Base-by-base conservation (phyloP, 2,113 vertebrate species). In the Rafetus swinhoei region DNA sequence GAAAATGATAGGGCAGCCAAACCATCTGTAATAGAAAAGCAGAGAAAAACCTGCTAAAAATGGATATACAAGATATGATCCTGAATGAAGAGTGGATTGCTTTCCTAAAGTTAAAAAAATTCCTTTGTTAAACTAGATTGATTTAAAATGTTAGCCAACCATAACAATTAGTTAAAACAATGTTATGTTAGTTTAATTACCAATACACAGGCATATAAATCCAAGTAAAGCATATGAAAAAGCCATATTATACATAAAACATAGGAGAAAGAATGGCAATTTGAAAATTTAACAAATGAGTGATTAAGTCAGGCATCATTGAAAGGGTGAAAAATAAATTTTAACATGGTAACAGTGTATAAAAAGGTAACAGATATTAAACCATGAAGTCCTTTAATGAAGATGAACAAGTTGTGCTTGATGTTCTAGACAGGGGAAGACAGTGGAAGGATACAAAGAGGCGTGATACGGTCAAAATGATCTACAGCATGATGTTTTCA, bases 1-100 rank as follows among this genome's bases (percentile, higher is more conserved):
- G 99, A 99, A 98, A 99, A 99, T 14, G 99, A 99, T 94, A 99
- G 97, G 25, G 99, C 99, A 87, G 98, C 98, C 97, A 99, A 98
- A 81, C 99, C 99, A 98, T 99, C 99, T 99, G 98, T 22, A 97
- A 95, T 91, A 16, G 50, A 91, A 80, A 16, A 85, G 72, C 19
- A 89, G 39, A 95, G 82, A 80, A 79, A 60, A 76, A 9, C 13
- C 2, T 39, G 39, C 54, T 96, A 57, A 94, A 96, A 92, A 87
- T 9, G 39, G 39, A 8, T 59, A 25, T 50, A 4, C 13, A 92
- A 83, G 59, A 84, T 32, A 74, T 5, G 74, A 6, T 54, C 77
- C 25, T 82, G 56, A 22, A 84, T 14, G 16, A 14, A 32, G 55
- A 55, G 54, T 35, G 4, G 87, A 65, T 4, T 90, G 29, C 3